These are phyloP conservation scores for Poeciliopsis retropinna DNA, from an alignment of 2,113 vertebrate genomes.

Conservation along the genomic window DNA sequence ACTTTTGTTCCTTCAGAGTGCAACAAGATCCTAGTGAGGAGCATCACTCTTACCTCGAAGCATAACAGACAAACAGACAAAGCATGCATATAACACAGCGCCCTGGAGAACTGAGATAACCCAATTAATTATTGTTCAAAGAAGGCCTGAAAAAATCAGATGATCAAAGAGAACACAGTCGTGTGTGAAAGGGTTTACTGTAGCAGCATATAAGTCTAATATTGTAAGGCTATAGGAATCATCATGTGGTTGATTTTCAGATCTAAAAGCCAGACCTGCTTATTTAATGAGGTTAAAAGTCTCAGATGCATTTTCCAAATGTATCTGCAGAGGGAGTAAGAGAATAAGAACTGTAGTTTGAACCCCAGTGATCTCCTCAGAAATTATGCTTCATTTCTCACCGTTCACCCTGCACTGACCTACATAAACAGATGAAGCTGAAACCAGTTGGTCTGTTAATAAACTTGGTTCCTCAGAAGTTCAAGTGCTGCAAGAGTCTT, in stretches of 20 bases:
- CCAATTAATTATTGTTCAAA: slow-evolving; percentile 43
- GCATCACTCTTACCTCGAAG: slow-evolving; percentile 30
- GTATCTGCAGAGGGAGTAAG: slow-evolving; percentile 74
- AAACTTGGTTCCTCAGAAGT: neutral
- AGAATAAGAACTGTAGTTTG: slow-evolving; percentile 41
- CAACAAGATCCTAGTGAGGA: slow-evolving; percentile 10
- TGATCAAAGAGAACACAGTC: slow-evolving; percentile 1
- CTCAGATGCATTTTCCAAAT: slow-evolving; percentile 49
- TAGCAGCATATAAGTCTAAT: neutral
- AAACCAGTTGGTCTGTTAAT: neutral
- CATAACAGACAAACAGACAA: slow-evolving; percentile 45
- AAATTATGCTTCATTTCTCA: slow-evolving; percentile 29
- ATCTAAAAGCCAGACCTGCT: neutral
- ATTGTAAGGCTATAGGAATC: neutral
- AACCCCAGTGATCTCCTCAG: slow-evolving; percentile 9
- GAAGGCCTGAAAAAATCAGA: slow-evolving; percentile 21
- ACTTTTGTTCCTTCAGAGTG: slow-evolving; percentile 26
- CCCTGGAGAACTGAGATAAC: slow-evolving; percentile 50
- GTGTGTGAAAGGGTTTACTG: neutral
- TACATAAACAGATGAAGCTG: neutral
- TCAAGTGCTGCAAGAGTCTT: neutral
- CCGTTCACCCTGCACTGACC: neutral
- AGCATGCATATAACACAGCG: slow-evolving; percentile 53
- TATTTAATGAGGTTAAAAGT: slow-evolving; percentile 1
- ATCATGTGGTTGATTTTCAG: neutral